These are phyloP conservation scores for Manacus vitellinus DNA, from an alignment of 2,113 vertebrate species.

Conservation along the genomic window DNA sequence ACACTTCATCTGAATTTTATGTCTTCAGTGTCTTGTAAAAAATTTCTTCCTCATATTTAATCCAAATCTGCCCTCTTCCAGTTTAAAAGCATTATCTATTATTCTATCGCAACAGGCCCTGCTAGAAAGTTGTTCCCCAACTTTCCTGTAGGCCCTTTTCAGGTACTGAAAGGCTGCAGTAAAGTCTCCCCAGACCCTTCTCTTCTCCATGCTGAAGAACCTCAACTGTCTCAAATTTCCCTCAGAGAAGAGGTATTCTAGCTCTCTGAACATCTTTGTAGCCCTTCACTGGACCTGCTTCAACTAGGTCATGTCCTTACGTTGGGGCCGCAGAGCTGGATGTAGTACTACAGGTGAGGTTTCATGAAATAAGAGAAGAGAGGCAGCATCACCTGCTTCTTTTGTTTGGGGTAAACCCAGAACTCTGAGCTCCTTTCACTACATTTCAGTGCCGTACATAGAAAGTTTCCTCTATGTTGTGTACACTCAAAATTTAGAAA, in stretches of 20 bases:
- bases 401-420: neutral
- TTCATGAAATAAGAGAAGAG: neutral
- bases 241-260: neutral
- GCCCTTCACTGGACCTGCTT: neutral
- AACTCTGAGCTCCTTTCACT: neutral
- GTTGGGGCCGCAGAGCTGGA: too few species aligned
- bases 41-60: neutral
- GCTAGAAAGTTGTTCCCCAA: neutral
- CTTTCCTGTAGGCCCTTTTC: too few species aligned
- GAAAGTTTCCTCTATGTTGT: fast-evolving
- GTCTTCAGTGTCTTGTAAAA: neutral
- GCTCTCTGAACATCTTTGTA: neutral
- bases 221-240: neutral
- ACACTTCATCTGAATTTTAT: neutral
- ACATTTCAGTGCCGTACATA: neutral
- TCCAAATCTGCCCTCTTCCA: neutral
- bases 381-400: neutral
- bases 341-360: neutral
- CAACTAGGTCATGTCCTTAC: too few species aligned
- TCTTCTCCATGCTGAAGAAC: neutral
- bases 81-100: neutral
- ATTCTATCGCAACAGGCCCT: neutral
- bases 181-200: neutral
- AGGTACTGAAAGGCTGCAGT: neutral
- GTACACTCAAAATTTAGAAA: neutral